phyloP scores from a whole-genome alignment of 2,797 vertebrate genomes.

The Agapornis canus region DNA sequence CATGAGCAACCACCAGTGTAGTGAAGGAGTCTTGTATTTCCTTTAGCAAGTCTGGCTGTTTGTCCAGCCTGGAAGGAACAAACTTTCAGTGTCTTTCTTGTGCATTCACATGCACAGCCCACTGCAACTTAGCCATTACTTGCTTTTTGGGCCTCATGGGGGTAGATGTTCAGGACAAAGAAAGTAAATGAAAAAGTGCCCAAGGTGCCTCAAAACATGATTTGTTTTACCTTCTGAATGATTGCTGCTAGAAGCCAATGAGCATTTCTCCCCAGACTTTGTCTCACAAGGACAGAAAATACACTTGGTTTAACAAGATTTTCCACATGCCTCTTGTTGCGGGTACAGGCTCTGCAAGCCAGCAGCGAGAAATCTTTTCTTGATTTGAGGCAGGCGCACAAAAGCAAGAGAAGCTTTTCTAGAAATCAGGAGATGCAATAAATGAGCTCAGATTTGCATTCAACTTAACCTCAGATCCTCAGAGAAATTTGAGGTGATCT shows the following conservation, averaged over 20 bases:
- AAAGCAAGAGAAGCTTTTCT: background rate
- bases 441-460: conserved; percentile 1
- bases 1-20: background rate
- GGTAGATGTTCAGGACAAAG: background rate
- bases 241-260: background rate
- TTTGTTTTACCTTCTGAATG: conserved; percentile 16
- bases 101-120: rapidly evolving
- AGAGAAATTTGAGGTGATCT: background rate
- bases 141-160: background rate
- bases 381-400: background rate
- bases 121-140: background rate
- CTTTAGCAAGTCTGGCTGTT: background rate
- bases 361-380: background rate
- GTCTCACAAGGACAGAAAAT: background rate
- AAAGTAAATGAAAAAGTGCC: background rate
- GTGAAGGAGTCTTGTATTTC: background rate
- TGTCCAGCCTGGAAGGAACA: background rate
- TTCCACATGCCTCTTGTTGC: background rate
- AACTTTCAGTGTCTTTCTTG: background rate
- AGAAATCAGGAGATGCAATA: background rate
- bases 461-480: background rate
- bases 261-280: background rate
- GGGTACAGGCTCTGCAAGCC: background rate
- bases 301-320: background rate
- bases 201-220: background rate